These are phyloP conservation scores for Eupithecia vulgata DNA, from an alignment of 2,888 invertebrate species.

Conservation along the genomic window DNA sequence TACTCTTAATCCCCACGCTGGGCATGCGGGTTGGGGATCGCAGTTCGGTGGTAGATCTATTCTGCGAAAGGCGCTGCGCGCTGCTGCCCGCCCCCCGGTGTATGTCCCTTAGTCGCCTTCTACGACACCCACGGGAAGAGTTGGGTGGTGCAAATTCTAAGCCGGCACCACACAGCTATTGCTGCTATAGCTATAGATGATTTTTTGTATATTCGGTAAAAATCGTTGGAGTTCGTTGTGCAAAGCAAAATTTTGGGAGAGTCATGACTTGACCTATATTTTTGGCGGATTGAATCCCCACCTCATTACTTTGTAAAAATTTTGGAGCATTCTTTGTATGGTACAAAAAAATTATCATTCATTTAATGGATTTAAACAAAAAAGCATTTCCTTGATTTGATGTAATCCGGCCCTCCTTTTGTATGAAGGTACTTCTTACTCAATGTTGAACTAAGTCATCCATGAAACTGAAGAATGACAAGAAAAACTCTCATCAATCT, in stretches of 20 bases:
- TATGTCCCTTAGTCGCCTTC: no score
- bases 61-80: no score
- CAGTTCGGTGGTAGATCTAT: no score
- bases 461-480: neutral
- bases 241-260: neutral
- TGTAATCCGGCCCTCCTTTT: neutral
- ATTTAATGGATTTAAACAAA: neutral
- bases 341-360: neutral
- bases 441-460: neutral
- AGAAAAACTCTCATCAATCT: constrained; percentile 40
- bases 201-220: no score
- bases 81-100: no score
- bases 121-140: no score
- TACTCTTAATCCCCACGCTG: no score
- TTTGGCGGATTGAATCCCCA: neutral
- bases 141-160: no score
- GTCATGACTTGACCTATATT: neutral
- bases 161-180: no score
- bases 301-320: no score
- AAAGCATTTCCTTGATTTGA: neutral
- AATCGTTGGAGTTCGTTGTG: neutral
- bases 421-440: neutral
- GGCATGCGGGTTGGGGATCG: no score
- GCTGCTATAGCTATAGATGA: no score
- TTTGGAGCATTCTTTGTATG: neutral